Conservation (phyloP, 2,797 vertebrate genomes). For the Rachycentron canadum region DNA sequence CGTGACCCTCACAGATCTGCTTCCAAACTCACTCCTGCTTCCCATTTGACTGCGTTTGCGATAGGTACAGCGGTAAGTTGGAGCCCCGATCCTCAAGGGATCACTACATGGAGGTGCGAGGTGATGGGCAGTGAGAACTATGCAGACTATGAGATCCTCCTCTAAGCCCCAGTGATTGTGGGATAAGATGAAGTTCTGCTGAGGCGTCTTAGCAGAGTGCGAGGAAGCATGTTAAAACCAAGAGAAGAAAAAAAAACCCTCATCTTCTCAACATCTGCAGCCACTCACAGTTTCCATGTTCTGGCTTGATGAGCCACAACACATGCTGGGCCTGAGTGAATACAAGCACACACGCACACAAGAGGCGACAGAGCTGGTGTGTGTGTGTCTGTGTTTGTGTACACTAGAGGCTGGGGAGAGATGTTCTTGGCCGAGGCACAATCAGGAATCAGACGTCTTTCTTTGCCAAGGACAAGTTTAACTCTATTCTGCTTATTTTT, state of each 20-base stretch:
- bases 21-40: neutral
- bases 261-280: slow-evolving; percentile 80
- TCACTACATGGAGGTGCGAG: slow-evolving; percentile 48
- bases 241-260: slow-evolving; percentile 34
- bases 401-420: slow-evolving; percentile 71
- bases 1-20: neutral
- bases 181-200: slow-evolving; percentile 65
- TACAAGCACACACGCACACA: slow-evolving; percentile 50
- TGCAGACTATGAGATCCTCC: slow-evolving; percentile 55
- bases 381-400: slow-evolving; percentile 69
- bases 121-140: slow-evolving; percentile 60
- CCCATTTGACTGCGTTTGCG: slow-evolving; percentile 6
- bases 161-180: slow-evolving; percentile 64
- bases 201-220: slow-evolving; percentile 59
- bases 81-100: slow-evolving; percentile 49
- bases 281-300: slow-evolving; percentile 85
- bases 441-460: slow-evolving; percentile 79
- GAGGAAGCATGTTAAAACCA: slow-evolving; percentile 64
- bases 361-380: slow-evolving; percentile 48
- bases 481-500: slow-evolving; percentile 82
- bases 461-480: slow-evolving; percentile 83
- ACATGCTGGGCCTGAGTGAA: slow-evolving; percentile 78
- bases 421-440: slow-evolving; percentile 81
- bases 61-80: slow-evolving; percentile 2
- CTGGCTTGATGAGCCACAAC: slow-evolving; percentile 83